Conservation (phyloP, 2,888 invertebrate species). For the Cancer borealis region DNA sequence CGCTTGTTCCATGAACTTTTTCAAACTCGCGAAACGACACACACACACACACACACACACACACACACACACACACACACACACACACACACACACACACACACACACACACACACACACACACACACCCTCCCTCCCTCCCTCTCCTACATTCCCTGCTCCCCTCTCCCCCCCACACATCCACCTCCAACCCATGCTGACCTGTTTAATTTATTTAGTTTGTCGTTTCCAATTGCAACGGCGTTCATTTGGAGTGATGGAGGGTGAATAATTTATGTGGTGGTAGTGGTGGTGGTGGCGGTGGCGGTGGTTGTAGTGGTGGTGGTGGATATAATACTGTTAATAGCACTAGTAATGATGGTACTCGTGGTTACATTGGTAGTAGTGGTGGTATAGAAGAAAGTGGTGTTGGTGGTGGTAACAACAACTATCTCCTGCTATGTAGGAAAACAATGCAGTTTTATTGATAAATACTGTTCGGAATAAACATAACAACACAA, state of each 20-base stretch:
- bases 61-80: slow-evolving; percentile 21
- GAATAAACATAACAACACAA: neutral
- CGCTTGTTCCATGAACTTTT: neutral
- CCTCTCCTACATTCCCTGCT: neutral
- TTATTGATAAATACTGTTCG: neutral
- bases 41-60: slow-evolving; percentile 37
- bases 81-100: neutral
- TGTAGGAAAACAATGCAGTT: neutral
- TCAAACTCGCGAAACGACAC: neutral
- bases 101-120: neutral
- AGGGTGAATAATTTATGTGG: slow-evolving; percentile 8
- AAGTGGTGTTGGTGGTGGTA: neutral
- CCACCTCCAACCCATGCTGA: neutral
- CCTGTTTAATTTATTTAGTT: slow-evolving; percentile 24
- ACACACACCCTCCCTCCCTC: neutral
- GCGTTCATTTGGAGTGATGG: slow-evolving; percentile 33
- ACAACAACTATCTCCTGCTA: no score
- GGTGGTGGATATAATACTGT: neutral
- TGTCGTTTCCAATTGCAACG: slow-evolving; percentile 24
- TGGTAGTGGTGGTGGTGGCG: neutral
- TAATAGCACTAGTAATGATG: neutral
- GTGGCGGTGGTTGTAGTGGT: neutral
- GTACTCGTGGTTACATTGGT: neutral
- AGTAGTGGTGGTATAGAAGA: neutral
- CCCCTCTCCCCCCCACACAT: neutral